Conservation (phyloP, 2,113 vertebrate species). For the Gadus chalcogrammus region DNA sequence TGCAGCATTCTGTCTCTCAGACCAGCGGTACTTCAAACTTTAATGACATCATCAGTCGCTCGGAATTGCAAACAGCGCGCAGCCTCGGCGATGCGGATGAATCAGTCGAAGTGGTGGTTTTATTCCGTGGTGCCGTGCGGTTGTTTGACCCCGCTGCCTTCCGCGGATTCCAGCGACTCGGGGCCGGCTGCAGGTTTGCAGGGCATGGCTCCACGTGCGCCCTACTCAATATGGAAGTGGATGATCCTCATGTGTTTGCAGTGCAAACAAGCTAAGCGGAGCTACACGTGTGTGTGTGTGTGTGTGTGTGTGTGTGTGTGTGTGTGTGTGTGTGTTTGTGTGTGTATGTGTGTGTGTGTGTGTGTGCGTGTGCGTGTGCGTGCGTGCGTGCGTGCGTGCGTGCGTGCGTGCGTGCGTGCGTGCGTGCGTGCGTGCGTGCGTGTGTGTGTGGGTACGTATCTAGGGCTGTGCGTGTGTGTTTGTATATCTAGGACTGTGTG, state of each 20-base stretch:
- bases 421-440: too few relatives aligned
- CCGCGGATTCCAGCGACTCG: conserved; percentile 33
- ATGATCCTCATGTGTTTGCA: conserved; percentile 58
- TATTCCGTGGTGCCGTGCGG: not conserved
- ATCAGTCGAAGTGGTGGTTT: conserved; percentile 10
- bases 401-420: too few relatives aligned
- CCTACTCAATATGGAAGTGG: conserved; percentile 36
- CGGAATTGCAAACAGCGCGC: conserved; percentile 49
- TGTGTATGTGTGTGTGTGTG: too few relatives aligned
- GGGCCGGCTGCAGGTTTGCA: conserved; percentile 52
- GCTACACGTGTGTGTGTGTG: conserved; percentile 32
- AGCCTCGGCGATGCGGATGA: not conserved
- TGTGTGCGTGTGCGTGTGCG: too few relatives aligned
- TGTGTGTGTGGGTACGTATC: too few relatives aligned
- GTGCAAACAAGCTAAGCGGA: conserved; percentile 64
- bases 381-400: too few relatives aligned
- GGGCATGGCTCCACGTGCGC: conserved; percentile 50
- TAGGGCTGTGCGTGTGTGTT: too few relatives aligned
- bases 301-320: too few relatives aligned
- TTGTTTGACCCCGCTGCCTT: conserved; percentile 25
- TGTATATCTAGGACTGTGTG: too few relatives aligned
- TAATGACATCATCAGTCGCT: conserved; percentile 42
- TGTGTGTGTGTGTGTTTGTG: too few relatives aligned
- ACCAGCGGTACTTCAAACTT: conserved; percentile 33
- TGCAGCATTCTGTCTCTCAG: too few relatives aligned